Conservation (phyloP, 2,113 vertebrate genomes). For the Tragelaphus scriptus region DNA sequence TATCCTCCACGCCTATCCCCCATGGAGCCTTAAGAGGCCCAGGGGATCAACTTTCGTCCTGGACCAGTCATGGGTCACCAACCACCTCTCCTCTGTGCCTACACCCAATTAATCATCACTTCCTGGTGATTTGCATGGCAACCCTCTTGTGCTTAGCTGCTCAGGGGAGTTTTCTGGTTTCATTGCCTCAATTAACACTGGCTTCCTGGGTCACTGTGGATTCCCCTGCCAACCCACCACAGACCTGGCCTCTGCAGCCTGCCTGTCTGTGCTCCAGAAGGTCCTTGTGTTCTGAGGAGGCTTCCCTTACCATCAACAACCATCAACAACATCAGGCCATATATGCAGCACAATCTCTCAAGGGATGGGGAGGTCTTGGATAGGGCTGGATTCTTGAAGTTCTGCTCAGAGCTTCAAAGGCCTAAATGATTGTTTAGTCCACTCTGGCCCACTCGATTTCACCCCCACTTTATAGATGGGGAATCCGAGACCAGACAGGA, state of each 20-base stretch:
- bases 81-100: not conserved
- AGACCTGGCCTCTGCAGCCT: not conserved
- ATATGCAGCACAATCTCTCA: not conserved
- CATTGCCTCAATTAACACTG: not conserved
- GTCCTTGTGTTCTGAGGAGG: not conserved
- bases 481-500: not conserved
- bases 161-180: slow-evolving; percentile 33
- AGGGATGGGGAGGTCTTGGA: not conserved
- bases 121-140: slow-evolving; percentile 30
- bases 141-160: slow-evolving; percentile 12
- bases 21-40: not conserved
- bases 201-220: not conserved
- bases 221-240: slow-evolving; percentile 8
- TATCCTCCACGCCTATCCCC: not conserved
- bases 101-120: slow-evolving; percentile 17
- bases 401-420: not conserved
- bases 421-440: not conserved
- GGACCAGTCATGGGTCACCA: slow-evolving; percentile 57
- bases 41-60: not conserved
- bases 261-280: not conserved
- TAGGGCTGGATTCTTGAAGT: not conserved
- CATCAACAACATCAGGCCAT: too few species aligned
- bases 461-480: not conserved
- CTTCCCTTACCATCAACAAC: not conserved
- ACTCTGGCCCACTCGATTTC: not conserved